phyloP scores from a whole-genome alignment of 2,113 vertebrate genomes.

The Perca schrenkii region DNA sequence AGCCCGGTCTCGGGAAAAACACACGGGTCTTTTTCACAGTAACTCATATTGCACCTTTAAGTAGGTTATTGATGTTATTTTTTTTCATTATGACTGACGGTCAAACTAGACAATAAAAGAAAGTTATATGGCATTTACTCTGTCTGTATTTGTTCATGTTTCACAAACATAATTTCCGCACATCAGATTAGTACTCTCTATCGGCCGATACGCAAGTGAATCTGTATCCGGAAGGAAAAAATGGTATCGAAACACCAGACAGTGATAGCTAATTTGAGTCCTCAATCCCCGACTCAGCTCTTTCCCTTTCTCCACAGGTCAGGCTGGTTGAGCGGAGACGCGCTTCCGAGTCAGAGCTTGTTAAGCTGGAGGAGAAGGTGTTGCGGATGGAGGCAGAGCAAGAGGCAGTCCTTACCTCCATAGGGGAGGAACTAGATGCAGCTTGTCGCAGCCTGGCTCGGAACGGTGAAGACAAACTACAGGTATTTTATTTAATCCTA shows the following conservation, averaged over 20 bases:
- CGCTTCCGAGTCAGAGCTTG: slow-evolving; percentile 81
- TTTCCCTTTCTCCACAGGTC: slow-evolving; percentile 56
- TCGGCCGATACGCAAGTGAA: too few species aligned
- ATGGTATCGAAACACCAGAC: background rate
- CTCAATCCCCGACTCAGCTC: rapidly evolving
- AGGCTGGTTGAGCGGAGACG: slow-evolving; percentile 79
- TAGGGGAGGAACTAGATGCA: slow-evolving; percentile 90
- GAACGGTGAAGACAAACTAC: slow-evolving; percentile 89
- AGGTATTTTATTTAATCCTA: slow-evolving; percentile 82
- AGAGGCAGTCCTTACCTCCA: slow-evolving; percentile 87
- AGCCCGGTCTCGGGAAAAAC: too few species aligned
- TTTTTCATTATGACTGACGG: too few species aligned
- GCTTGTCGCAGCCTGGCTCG: slow-evolving; percentile 88
- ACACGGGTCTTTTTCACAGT: too few species aligned
- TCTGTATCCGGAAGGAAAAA: too few species aligned
- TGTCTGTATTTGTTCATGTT: too few species aligned
- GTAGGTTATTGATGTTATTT: too few species aligned
- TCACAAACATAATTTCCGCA: too few species aligned
- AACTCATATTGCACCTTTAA: too few species aligned
- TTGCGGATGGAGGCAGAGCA: slow-evolving; percentile 87
- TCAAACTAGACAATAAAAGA: too few species aligned
- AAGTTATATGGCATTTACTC: too few species aligned
- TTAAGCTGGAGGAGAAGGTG: slow-evolving; percentile 87
- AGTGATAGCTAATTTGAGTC: background rate
- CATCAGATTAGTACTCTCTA: too few species aligned